These are phyloP conservation scores for Toxotes chatareus DNA, from an alignment of 2,113 vertebrate genomes.

Conservation along the genomic window DNA sequence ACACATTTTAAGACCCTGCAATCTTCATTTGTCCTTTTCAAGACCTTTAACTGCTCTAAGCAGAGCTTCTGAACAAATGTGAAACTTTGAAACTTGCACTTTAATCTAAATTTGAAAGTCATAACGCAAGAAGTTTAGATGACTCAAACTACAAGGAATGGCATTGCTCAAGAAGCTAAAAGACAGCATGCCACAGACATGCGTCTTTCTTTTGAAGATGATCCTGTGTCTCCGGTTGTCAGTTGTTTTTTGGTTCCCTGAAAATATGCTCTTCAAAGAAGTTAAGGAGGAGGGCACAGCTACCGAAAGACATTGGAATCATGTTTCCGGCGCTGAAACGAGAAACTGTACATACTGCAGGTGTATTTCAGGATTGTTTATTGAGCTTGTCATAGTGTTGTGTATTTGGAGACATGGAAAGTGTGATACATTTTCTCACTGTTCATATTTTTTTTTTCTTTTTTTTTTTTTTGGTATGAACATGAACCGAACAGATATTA, in stretches of 20 bases:
- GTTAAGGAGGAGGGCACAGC: constrained; percentile 24
- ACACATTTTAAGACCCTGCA: constrained; percentile 24
- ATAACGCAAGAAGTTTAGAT: constrained; percentile 41
- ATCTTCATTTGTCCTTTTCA: constrained; percentile 18
- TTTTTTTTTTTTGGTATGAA: not conserved
- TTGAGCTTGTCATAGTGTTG: constrained; percentile 29
- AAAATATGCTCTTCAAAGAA: constrained; percentile 51
- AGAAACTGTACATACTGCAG: constrained; percentile 35
- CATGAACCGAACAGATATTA: not conserved
- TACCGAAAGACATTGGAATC: constrained; percentile 36
- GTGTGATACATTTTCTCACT: not conserved
- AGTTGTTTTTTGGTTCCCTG: constrained; percentile 69
- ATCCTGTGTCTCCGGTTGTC: constrained; percentile 68
- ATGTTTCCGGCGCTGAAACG: constrained; percentile 48
- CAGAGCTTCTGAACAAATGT: constrained; percentile 43
- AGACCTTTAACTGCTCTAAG: constrained; percentile 34
- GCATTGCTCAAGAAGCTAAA: constrained; percentile 60
- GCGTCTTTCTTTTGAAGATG: constrained; percentile 75
- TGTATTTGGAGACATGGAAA: constrained; percentile 43
- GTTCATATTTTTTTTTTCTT: not conserved
- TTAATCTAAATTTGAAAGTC: constrained; percentile 63
- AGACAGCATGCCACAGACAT: constrained; percentile 63
- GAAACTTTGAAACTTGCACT: constrained; percentile 53
- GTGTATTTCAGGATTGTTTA: constrained; percentile 57
- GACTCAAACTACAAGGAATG: constrained; percentile 65